Base-by-base conservation (phyloP, 2,113 vertebrate species). In the Progne subis region DNA sequence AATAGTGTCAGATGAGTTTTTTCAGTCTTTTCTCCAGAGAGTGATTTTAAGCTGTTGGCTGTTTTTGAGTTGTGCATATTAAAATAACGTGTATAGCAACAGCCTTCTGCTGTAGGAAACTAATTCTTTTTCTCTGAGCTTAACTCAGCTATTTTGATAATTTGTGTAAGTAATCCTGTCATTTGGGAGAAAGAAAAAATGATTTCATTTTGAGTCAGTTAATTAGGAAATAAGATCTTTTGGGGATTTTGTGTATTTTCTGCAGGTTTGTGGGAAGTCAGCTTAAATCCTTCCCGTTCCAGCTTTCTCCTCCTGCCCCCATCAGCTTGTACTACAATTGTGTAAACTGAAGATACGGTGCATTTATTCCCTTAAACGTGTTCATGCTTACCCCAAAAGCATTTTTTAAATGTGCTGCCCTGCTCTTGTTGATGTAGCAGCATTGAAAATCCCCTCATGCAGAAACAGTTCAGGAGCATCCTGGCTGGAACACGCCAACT, bases 161-260 rank as follows among this genome's bases (percentile, higher is more conserved):
- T 96, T 94, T 88, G 88, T 97, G 94, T 95, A 96, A 96, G 92
- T 96, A 95, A 96, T 96, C 88, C 80, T 95, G 94, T 96, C 94
- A 95, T 96, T 96, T 94, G 95, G 95, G 95, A 97, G 86, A 96
- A 94, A 95, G 88, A 80, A 94, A 88, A 96, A 94, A 92, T 94
- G 18, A 95, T 95, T 96, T 95, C 96, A 94, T 96, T 96, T 95
- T 93, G 92, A 95, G 95, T 94, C 94, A 94, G 92, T 94, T 97
- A 94, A 94, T 96, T 96, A 94, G 94, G 94, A 95, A 96, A 93
- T 94, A 88, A 91, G 94, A 88, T 96, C 95, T 93, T 96, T 81
- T 75, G 88, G 92, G 94, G 76, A 95, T 93, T 94, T 88, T 92
- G 76, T 95, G 74, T 79, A 14, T 93, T 94, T 97, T 95, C 64